A percentile compares a stretch with the other conserved stretches of the same genome.
Conservation (phyloP, 64 coral and sea anemone genomes). For the Dendronephthya gigantea region DNA sequence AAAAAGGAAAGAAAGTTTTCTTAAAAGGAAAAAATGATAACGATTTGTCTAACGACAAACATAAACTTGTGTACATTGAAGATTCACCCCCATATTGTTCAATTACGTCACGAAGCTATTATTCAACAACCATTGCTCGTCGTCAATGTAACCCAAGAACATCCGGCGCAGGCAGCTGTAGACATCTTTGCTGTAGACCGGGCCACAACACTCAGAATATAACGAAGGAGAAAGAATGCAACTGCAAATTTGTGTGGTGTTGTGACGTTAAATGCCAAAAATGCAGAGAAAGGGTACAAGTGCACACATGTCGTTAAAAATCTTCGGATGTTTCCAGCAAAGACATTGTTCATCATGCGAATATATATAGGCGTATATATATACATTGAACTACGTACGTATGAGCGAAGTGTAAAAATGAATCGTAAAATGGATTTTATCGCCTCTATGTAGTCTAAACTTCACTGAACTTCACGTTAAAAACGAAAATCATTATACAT, state of each 20-base stretch:
- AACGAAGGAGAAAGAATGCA: slow-evolving; percentile 29
- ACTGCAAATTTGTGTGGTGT: slow-evolving; percentile 75
- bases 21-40: slow-evolving; percentile 28
- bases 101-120: slow-evolving; percentile 12
- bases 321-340: too few species aligned
- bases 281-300: slow-evolving; percentile 26
- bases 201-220: slow-evolving; percentile 23
- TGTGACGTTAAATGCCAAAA: slow-evolving; percentile 60
- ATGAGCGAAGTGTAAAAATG: too few species aligned
- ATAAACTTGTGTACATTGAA: slow-evolving; percentile 47
- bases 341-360: too few species aligned
- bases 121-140: slow-evolving; percentile 37
- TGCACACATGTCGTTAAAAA: slow-evolving; percentile 46
- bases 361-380: too few species aligned
- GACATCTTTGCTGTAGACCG: slow-evolving; percentile 47
- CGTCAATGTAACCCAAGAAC: slow-evolving; percentile 45
- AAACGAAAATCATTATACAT: too few species aligned
- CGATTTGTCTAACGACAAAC: background rate
- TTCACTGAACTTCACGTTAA: too few species aligned
- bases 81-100: slow-evolving; percentile 57
- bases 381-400: too few species aligned
- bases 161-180: slow-evolving; percentile 38
- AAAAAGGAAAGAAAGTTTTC: background rate
- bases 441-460: too few species aligned
- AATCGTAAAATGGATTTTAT: too few species aligned